Evolutionary conservation across 1,140 invertebrate species (phyloP).

Genomic region (Apis cerana): DNA sequence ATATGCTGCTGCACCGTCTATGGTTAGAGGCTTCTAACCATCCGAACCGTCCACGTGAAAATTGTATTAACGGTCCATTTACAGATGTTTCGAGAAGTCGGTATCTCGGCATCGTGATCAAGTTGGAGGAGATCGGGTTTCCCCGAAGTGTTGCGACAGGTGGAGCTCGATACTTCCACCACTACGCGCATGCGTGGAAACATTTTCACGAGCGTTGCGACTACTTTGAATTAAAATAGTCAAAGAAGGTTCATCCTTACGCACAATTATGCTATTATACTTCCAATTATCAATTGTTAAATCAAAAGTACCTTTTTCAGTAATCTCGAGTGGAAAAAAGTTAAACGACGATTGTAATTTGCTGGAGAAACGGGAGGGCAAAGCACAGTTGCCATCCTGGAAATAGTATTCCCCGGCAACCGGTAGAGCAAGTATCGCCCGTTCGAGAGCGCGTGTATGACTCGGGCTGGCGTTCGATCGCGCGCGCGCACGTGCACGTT

Average conservation of each 20-base stretch:
- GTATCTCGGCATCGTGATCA: not conserved
- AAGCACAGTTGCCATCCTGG: too few relatives aligned
- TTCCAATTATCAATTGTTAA: too few relatives aligned
- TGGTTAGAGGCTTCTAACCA: not conserved
- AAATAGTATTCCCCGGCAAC: conserved; percentile 40
- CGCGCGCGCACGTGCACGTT: conserved; percentile 15
- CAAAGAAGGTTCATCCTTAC: too few relatives aligned
- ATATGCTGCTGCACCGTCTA: not conserved
- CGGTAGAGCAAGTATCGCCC: conserved; percentile 22
- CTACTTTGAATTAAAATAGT: too few relatives aligned
- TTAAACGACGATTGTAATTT: conserved; percentile 24
- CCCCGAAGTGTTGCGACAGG: conserved; percentile 2
- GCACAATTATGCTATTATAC: too few relatives aligned
- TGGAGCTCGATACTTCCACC: not conserved
- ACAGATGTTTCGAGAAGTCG: not conserved
- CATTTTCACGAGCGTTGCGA: not conserved
- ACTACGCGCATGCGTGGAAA: not conserved
- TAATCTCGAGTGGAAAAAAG: too few relatives aligned
- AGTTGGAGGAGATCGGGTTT: conserved; percentile 9
- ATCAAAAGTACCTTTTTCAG: not conserved
- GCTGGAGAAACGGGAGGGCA: not conserved
- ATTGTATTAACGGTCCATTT: not conserved
- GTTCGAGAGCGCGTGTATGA: conserved; percentile 17
- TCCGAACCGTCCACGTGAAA: not conserved
- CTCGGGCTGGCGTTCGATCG: not conserved